Evolutionary conservation across 2,888 invertebrate genomes (phyloP).

Genomic region (Netelia melanura): DNA sequence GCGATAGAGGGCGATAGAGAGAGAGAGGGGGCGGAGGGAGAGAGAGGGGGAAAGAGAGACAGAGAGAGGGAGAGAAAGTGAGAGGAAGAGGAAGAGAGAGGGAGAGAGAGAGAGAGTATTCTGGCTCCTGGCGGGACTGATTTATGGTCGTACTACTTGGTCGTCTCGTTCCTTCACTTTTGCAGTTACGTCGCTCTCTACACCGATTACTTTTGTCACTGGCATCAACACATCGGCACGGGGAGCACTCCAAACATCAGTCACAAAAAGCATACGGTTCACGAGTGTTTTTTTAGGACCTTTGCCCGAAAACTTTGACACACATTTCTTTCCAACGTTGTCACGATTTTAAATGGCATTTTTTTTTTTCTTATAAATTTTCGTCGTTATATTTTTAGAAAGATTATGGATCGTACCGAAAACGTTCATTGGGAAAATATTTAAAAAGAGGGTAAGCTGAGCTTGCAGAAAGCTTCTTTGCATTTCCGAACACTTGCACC

Average conservation of each 20-base stretch:
- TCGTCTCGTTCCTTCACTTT: constrained; percentile 38
- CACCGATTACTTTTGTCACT: constrained; percentile 26
- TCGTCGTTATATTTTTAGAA: neutral
- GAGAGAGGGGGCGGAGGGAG: neutral
- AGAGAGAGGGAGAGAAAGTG: neutral
- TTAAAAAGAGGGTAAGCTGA: too few relatives aligned
- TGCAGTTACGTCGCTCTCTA: constrained; percentile 22
- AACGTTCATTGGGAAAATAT: too few relatives aligned
- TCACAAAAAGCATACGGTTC: constrained; percentile 6
- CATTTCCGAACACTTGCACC: too few relatives aligned
- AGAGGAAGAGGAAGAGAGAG: neutral
- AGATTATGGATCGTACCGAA: neutral
- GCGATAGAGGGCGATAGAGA: neutral
- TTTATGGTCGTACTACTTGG: constrained; percentile 61
- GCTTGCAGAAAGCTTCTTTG: too few relatives aligned
- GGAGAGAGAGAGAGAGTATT: neutral
- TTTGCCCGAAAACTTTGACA: constrained; percentile 11
- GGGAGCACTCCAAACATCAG: neutral
- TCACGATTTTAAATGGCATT: neutral
- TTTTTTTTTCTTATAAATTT: neutral
- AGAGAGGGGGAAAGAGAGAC: too few relatives aligned
- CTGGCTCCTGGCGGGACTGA: constrained; percentile 58
- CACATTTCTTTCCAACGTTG: constrained; percentile 6
- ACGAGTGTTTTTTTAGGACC: constrained; percentile 11
- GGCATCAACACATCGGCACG: constrained; percentile 4